Evolutionary conservation across 2,113 vertebrate species (phyloP).

Genomic region (Amphiprion percula): DNA sequence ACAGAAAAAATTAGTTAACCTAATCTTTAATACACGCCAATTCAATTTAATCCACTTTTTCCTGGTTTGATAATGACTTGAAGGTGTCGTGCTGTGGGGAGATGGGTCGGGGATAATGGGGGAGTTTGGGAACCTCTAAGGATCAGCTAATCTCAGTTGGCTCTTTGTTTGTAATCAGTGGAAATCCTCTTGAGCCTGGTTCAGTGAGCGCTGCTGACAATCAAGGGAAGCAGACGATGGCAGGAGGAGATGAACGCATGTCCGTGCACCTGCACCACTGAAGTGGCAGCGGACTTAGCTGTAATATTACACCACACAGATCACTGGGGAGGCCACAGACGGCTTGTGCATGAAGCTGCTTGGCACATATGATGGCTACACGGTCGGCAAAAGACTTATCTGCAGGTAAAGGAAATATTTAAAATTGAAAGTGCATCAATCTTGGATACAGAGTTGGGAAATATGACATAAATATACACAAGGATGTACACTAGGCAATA

Average conservation of each 20-base stretch:
- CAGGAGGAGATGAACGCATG: slow-evolving; percentile 55
- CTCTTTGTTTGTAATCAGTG: slow-evolving; percentile 79
- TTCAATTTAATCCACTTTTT: not conserved
- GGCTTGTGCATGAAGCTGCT: slow-evolving; percentile 7
- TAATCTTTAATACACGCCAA: not conserved
- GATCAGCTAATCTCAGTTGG: slow-evolving; percentile 75
- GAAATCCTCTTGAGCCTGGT: slow-evolving; percentile 77
- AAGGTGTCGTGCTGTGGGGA: not conserved
- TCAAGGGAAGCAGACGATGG: slow-evolving; percentile 66
- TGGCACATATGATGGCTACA: not conserved
- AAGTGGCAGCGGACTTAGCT: slow-evolving; percentile 33
- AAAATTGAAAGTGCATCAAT: not conserved
- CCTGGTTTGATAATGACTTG: not conserved
- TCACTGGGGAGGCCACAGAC: slow-evolving; percentile 11
- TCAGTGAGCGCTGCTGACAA: slow-evolving; percentile 67
- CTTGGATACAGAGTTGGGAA: too few species aligned
- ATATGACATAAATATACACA: too few species aligned
- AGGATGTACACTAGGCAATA: not conserved
- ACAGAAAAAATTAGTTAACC: not conserved
- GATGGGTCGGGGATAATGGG: slow-evolving; percentile 17
- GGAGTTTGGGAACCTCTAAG: slow-evolving; percentile 43
- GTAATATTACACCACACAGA: not conserved
- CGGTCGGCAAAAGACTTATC: not conserved
- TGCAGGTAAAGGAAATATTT: not conserved
- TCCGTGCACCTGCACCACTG: slow-evolving; percentile 66